phyloP scores from a whole-genome alignment of 2,888 invertebrate genomes.

The Drosophila conformis region DNA sequence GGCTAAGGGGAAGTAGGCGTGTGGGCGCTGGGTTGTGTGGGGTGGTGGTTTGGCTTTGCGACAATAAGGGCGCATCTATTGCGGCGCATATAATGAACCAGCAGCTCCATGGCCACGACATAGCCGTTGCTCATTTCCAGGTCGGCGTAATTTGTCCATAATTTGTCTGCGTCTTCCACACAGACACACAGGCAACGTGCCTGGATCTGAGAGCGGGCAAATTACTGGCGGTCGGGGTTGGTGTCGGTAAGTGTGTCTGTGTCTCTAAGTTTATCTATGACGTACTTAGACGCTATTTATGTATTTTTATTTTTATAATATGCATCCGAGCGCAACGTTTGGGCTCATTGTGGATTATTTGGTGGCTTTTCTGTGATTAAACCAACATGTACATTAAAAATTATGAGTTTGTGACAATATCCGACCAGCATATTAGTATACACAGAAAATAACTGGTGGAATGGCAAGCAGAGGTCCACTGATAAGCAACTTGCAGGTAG shows the following conservation, averaged over 20 bases:
- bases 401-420: constrained; percentile 51
- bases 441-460: constrained; percentile 2
- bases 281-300: constrained; percentile 75
- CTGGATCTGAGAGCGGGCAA: background rate
- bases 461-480: background rate
- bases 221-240: background rate
- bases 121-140: constrained; percentile 83
- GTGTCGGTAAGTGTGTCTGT: constrained; percentile 28
- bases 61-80: constrained; percentile 60
- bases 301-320: constrained; percentile 62
- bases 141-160: constrained; percentile 84
- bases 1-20: constrained; percentile 9
- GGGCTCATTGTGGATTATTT: constrained; percentile 27
- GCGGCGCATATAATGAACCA: constrained; percentile 72
- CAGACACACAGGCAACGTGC: constrained; percentile 31
- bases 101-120: constrained; percentile 66
- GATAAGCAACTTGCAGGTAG: constrained; percentile 53
- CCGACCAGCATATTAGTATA: constrained; percentile 19
- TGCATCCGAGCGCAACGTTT: constrained; percentile 36
- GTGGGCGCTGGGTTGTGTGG: background rate
- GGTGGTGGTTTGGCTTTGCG: constrained; percentile 5
- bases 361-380: constrained; percentile 8
- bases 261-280: constrained; percentile 72
- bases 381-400: constrained; percentile 37
- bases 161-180: constrained; percentile 82